Conservation (phyloP, 1,140 invertebrate species). For the Bicyclus anynana region DNA sequence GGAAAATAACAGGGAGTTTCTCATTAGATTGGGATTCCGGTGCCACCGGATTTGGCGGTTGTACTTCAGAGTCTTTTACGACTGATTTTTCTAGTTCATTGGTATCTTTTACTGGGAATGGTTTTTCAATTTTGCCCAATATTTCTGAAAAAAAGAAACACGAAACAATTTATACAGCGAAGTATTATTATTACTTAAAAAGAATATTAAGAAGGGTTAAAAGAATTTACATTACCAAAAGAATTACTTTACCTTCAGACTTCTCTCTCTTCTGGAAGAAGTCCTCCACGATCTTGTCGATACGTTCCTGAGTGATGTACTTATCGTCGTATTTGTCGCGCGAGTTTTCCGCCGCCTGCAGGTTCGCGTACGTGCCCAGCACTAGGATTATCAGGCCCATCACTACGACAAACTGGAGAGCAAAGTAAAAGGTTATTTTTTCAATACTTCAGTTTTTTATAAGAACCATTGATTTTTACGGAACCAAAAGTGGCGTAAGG, state of each 20-base stretch:
- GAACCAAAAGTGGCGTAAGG: too few species aligned
- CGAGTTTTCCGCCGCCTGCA: slow-evolving; percentile 83
- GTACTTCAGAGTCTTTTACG: slow-evolving; percentile 62
- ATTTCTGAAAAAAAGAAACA: slow-evolving; percentile 25
- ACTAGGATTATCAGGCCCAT: slow-evolving; percentile 89
- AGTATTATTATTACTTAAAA: background rate
- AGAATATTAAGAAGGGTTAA: too few species aligned
- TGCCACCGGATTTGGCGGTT: slow-evolving; percentile 69
- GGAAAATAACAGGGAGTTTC: slow-evolving; percentile 16
- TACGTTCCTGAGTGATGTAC: slow-evolving; percentile 57
- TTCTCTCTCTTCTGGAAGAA: slow-evolving; percentile 59
- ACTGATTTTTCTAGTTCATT: slow-evolving; percentile 31
- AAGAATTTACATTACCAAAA: slow-evolving; percentile 1
- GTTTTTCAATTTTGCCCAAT: slow-evolving; percentile 28
- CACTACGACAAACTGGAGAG: slow-evolving; percentile 83
- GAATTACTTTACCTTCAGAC: slow-evolving; percentile 31
- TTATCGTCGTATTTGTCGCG: slow-evolving; percentile 54
- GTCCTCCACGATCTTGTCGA: slow-evolving; percentile 68
- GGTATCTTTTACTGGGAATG: slow-evolving; percentile 16
- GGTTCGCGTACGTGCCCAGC: slow-evolving; percentile 91
- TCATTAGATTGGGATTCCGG: slow-evolving; percentile 56
- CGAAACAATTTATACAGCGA: too few species aligned
- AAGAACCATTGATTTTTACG: too few species aligned
- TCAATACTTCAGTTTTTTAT: too few species aligned
- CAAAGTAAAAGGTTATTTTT: background rate